Conservation (phyloP, 2,797 vertebrate species). For the Anguilla pacifica region DNA sequence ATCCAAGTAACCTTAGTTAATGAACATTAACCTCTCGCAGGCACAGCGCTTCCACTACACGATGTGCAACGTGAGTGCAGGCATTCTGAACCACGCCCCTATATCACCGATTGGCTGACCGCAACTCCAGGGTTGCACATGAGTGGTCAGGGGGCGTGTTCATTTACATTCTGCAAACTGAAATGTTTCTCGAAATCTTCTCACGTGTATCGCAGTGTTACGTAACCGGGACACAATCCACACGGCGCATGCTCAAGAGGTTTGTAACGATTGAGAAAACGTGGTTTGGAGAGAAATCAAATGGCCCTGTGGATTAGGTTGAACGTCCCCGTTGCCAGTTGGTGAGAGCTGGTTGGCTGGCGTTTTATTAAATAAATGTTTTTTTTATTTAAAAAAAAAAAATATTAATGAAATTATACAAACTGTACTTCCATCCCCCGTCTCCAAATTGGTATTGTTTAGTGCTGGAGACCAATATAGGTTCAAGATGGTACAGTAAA, state of each 20-base stretch:
- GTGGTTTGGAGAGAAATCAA: not conserved
- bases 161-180: not conserved
- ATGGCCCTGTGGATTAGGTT: too few relatives aligned
- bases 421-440: too few relatives aligned
- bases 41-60: not conserved
- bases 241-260: too few relatives aligned
- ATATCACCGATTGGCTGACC: not conserved
- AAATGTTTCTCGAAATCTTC: not conserved
- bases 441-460: too few relatives aligned
- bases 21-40: not conserved
- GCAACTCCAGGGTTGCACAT: not conserved
- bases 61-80: conserved; percentile 13
- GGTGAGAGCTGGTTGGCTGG: too few relatives aligned
- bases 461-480: too few relatives aligned
- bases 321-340: too few relatives aligned
- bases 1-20: not conserved
- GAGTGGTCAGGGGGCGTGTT: not conserved
- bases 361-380: too few relatives aligned
- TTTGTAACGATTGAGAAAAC: not conserved
- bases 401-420: too few relatives aligned
- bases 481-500: too few relatives aligned
- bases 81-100: not conserved
- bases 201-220: conserved; percentile 15
- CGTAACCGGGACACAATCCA: not conserved
- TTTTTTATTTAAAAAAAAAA: too few relatives aligned